Evolutionary conservation across 2,113 vertebrate species (phyloP).

Genomic region (Motacilla tschutschensis): DNA sequence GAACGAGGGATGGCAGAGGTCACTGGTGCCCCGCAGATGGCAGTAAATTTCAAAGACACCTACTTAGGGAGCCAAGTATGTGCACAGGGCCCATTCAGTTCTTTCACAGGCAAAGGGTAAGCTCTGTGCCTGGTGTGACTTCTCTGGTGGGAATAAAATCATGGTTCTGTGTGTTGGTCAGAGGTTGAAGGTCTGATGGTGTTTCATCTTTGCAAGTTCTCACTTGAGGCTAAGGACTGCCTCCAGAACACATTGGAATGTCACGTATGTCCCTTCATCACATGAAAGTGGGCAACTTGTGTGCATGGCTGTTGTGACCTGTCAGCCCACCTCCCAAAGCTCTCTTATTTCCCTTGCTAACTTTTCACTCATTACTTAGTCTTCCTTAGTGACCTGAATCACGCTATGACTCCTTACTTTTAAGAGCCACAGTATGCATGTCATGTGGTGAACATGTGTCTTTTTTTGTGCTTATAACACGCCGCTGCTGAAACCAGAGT

Average conservation of each 20-base stretch:
- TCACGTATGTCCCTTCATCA: accelerated
- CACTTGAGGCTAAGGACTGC: accelerated
- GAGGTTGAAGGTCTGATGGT: neutral
- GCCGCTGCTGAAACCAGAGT: neutral
- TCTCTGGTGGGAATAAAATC: accelerated
- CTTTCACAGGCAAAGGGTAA: neutral
- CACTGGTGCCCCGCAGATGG: neutral
- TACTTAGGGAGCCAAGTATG: accelerated
- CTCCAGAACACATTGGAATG: neutral
- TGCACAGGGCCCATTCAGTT: neutral
- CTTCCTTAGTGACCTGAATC: neutral
- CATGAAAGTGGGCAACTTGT: too few species aligned
- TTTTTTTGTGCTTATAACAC: accelerated
- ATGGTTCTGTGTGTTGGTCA: accelerated
- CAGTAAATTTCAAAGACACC: neutral
- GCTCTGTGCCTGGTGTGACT: neutral
- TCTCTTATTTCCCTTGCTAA: neutral
- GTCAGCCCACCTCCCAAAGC: neutral
- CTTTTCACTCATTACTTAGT: neutral
- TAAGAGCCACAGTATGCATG: neutral
- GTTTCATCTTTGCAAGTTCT: neutral
- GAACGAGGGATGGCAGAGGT: neutral
- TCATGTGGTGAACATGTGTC: accelerated
- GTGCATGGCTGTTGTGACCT: accelerated
- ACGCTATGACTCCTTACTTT: neutral